Evolutionary conservation across 2,113 vertebrate genomes (phyloP), one percentile per base, ranked within the genome.

Genomic region (Formicarius rufipectus): DNA sequence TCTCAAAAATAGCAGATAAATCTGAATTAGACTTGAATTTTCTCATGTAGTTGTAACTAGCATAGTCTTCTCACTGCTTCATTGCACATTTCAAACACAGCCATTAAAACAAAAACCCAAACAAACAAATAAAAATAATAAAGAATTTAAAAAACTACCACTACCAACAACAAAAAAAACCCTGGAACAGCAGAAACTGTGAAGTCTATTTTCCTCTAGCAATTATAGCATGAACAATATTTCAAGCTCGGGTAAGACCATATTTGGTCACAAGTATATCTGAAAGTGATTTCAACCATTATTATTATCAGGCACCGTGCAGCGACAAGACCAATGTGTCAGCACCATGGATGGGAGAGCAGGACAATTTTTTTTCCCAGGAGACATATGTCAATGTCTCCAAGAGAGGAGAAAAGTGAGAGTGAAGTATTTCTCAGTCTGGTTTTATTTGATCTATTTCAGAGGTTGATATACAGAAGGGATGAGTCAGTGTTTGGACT

Each of bases 381-480:
- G 69, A 96, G 81, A 60, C n/a, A 23, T 97, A 92, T 17, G 28
- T 97, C 97, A 97, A 64, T 95, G 94, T 97, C 92, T 96, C 53
- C 69, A 91, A 89, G 79, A 97, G 42, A 93, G 45, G 63, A 95
- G 86, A 74, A 87, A 95, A 97, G 74, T 87, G 77, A 90, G 78
- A 21, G n/a, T 92, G 91, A 97, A 97, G 96, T 93, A 96, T 96
- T 97, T 97, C 88, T 97, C 88, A 95, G 62, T 86, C 52, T 96
- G 40, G 86, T 97, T 97, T 96, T 91, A 87, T 98, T 97, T 97
- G 95, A 98, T 97, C 78, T 92, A 47, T 97, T 98, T 60, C 58
- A 92, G 87, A 95, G 88, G 95, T 87, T 95, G 62, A 94, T 96
- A 92, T 79, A 90, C 83, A 96, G 96, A 91, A 95, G 64, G 86